Conservation (phyloP, 2,888 invertebrate species). For the Cistogaster globosa region DNA sequence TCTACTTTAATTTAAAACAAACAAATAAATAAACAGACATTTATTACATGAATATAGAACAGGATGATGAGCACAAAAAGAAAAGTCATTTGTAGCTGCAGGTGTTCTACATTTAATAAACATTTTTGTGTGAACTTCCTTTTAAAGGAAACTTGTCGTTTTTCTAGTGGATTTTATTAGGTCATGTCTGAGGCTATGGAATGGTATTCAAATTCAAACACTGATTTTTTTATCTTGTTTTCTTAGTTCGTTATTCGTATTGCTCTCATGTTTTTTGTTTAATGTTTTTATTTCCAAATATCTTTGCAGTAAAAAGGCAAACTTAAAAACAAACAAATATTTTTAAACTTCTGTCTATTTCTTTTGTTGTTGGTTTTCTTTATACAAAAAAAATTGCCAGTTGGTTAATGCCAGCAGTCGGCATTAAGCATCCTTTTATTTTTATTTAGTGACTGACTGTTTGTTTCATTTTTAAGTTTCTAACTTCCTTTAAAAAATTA, state of each 20-base stretch:
- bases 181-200: too few relatives aligned
- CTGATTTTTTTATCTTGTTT: too few relatives aligned
- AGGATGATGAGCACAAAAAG: neutral
- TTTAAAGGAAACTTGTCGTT: too few relatives aligned
- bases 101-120: neutral
- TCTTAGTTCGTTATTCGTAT: neutral
- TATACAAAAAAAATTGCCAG: neutral
- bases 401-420: constrained; percentile 15
- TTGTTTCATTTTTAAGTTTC: neutral
- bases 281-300: neutral
- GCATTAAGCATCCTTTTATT: constrained; percentile 17
- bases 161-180: too few relatives aligned
- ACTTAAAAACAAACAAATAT: neutral
- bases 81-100: neutral
- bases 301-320: neutral
- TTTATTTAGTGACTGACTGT: neutral
- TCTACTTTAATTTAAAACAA: constrained; percentile 6
- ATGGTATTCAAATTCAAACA: too few relatives aligned
- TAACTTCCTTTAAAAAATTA: constrained; percentile 9
- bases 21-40: constrained; percentile 5
- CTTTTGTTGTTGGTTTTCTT: neutral
- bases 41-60: neutral
- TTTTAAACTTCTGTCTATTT: neutral
- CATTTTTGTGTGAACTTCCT: too few relatives aligned
- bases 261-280: neutral